Evolutionary conservation across 2,113 vertebrate genomes (phyloP), one percentile per base, ranked within the genome.

Genomic region (Tapirus terrestris): DNA sequence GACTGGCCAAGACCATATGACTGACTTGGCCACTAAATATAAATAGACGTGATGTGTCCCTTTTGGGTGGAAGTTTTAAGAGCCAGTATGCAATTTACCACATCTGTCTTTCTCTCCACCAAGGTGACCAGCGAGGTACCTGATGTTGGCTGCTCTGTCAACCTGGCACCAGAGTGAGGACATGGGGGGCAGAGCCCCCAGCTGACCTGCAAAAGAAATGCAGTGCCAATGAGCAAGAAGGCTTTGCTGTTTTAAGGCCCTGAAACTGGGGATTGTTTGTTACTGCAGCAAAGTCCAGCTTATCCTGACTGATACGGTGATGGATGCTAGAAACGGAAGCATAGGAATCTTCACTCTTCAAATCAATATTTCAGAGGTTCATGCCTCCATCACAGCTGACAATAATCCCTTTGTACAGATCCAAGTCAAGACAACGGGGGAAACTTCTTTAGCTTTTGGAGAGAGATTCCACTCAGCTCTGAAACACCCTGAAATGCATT

Each of bases 401-500:
- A 73, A 75, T 33, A 33, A 67, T 61, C 60, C 67, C 68, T 4
- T 73, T 68, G 25, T 58, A 45, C 23, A 79, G 93, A 90, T 68
- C 31, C 68, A 83, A 58, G 12, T 53, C 45, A 25, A 91, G 17
- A 53, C 1, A 18, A 72, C n/a, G n/a, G 4, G 3, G 3, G 12
- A 58, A 39, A 25, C 4, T n/a, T 58, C 17, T 33, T 72, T 43
- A 68, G 31, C 43, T 86, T 83, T 80, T 39, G n/a, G 9, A 63
- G 25, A 77, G 51, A 90, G 58, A 56, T 11, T 81, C 18, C 82
- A 21, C 39, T 79, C 18, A 63, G 25, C 70, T 83, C 17, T 27
- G 68, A 93, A 76, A 68, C 51, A 70, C 9, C 9, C 39, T 96
- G 75, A 83, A 67, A 94, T 87, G 39, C 84, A 92, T 73, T 94